Conservation (phyloP, 2,888 invertebrate genomes). For the Meghimatium bilineatum region DNA sequence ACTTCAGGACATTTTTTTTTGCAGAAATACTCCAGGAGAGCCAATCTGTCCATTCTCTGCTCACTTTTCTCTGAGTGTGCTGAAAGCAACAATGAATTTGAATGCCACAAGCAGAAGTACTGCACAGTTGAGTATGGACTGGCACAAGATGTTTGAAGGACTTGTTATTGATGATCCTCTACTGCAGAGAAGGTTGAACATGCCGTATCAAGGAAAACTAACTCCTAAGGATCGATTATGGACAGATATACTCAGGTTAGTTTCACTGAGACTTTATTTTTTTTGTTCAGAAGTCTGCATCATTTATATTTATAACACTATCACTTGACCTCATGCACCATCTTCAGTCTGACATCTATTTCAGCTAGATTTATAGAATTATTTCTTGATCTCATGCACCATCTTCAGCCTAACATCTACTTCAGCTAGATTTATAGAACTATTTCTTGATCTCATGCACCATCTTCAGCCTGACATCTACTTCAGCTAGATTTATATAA, state of each 20-base stretch:
- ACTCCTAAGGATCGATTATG: slow-evolving; percentile 41
- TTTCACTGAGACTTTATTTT: not conserved
- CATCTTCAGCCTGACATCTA: no score
- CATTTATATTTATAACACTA: no score
- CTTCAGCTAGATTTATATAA: no score
- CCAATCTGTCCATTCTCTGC: slow-evolving; percentile 37
- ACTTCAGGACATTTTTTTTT: not conserved
- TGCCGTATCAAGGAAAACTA: slow-evolving; percentile 33
- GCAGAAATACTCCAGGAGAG: not conserved
- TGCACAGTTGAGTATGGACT: slow-evolving; percentile 14
- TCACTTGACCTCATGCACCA: no score
- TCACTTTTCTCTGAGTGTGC: slow-evolving; percentile 47
- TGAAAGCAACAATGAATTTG: slow-evolving; percentile 39
- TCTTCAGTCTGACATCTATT: no score
- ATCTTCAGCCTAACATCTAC: no score
- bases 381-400: no score
- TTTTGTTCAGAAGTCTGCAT: not conserved
- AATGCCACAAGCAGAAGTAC: not conserved
- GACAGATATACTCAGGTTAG: slow-evolving; percentile 44
- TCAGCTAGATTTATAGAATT: no score
- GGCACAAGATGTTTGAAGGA: slow-evolving; percentile 7
- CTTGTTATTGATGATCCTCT: not conserved
- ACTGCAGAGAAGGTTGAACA: not conserved
- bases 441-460: no score
- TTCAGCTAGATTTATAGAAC: no score